Evolutionary conservation across 2,797 vertebrate species (phyloP), one percentile per base, ranked within the genome.

Genomic region (Esox masquinongy): DNA sequence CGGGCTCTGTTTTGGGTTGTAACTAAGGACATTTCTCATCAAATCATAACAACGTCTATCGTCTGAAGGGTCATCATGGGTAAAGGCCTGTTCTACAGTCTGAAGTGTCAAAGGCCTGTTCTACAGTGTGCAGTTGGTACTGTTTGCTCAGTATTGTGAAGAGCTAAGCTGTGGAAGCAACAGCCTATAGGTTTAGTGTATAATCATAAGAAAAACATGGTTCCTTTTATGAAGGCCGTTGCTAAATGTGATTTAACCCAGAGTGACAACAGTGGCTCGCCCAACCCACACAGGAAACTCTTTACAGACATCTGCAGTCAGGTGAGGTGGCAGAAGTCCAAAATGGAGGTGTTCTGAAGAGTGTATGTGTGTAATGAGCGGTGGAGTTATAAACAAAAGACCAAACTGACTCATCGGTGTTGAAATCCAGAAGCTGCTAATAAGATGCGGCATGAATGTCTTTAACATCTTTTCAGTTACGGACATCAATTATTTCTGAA

Each of bases 381-480:
- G 77, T 74, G 26, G 74, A 22, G 56, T 81, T 80, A 83, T 82
- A 87, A 81, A 73, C 77, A 77, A 82, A 79, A 81, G 74, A 70
- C 66, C 3, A 68, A 17, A 78, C 16, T 87, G 85, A 89, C 51
- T 89, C 88, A 90, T 81, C 72, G 73, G 9, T 29, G 78, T 74
- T 43, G 77, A 61, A 71, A 79, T 83, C 47, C 34, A 66, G 68
- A 76, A 43, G 77, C 79, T 77, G 86, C 50, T 86, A 84, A 91
- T 88, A 77, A 51, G 79, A 87, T 79, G 77, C 76, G 70, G 76
- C 72, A 73, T 39, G 22, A 80, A 79, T 24, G 19, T 1, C 26
- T 80, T 78, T 74, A 63, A 51, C 47, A 14, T 74, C 72, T 66
- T 70, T 80, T 81, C 77, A 64, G 83, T 63, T 47, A 24, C 56